Conservation (phyloP, 2,113 vertebrate genomes). For the Phodopus roborovskii region DNA sequence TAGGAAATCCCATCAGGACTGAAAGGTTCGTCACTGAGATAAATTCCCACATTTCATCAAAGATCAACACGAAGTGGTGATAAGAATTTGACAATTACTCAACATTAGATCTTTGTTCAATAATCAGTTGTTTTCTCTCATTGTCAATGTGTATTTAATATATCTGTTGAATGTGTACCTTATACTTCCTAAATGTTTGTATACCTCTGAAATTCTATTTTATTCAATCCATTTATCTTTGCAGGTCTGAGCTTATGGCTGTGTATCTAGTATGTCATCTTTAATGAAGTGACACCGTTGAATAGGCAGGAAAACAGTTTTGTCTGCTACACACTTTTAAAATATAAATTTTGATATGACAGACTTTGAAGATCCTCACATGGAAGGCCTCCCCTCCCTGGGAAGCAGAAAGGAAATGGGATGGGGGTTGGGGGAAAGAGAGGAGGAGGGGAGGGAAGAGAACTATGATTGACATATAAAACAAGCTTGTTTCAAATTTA, state of each 20-base stretch:
- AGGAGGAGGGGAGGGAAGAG: too few relatives aligned
- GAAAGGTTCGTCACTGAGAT: neutral
- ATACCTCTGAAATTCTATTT: slow-evolving; percentile 7
- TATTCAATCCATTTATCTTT: neutral
- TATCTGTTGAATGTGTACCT: neutral
- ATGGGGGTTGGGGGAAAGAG: too few relatives aligned
- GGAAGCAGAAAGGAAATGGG: neutral
- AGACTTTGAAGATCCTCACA: too few relatives aligned
- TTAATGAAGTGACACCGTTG: neutral
- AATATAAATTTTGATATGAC: neutral
- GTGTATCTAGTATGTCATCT: neutral
- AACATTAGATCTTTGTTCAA: neutral
- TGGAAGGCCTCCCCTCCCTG: too few relatives aligned
- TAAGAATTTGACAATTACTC: neutral
- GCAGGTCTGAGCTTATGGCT: neutral
- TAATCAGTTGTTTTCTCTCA: neutral
- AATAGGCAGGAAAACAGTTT: neutral
- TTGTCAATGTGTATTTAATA: neutral
- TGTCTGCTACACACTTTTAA: neutral
- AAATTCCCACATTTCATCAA: neutral
- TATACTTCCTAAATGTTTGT: neutral
- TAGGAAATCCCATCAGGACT: neutral
- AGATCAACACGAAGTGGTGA: neutral
- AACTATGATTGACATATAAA: too few relatives aligned
- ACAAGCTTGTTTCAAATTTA: too few relatives aligned